Evolutionary conservation across 2,113 vertebrate species (phyloP), one percentile per base, ranked within the genome.

Genomic region (Malurus melanocephalus): DNA sequence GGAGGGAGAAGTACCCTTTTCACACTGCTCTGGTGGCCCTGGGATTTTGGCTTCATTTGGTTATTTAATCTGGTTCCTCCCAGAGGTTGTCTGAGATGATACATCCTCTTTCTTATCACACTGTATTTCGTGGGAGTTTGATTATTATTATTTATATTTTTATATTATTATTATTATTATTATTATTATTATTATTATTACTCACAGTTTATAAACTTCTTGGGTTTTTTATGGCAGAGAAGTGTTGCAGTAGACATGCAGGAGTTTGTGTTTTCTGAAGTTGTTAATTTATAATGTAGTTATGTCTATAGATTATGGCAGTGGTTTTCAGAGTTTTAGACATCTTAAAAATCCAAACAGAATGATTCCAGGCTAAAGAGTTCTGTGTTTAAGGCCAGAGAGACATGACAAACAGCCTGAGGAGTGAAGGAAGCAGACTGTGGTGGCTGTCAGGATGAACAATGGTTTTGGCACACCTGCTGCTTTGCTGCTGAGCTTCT

Each of bases 401-500:
- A 24, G 77, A 40, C 19, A 21, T 76, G 60, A 56, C 46, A 92
- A 69, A 52, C 35, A 83, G 79, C 52, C 62, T 64, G 82, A 64
- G 82, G 33, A 93, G 72, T 6, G 11, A 64, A 89, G 91, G 93
- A 92, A 93, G 77, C 91, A 92, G 89, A 65, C 77, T 80, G 91
- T 93, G 82, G 85, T 75, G 94, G 83, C 94, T 94, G 92, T 82
- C 89, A 83, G 1, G 23, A 67, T 94, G 88, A 91, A 88, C 93
- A 89, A 89, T 95, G 88, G 66, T 68, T 93, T 89, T 95, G 91
- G 94, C 93, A 83, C 73, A 96, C 93, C 88, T 94, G 95, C 82
- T 80, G 87, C 93, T 85, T 83, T 2, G 13, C 90, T 0, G 24
- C 73, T 71, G 52, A 64, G 91, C 61, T 80, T 40, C 83, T 85